These are phyloP conservation scores for Potorous gilbertii DNA, from an alignment of 2,797 vertebrate species.

Conservation along the genomic window DNA sequence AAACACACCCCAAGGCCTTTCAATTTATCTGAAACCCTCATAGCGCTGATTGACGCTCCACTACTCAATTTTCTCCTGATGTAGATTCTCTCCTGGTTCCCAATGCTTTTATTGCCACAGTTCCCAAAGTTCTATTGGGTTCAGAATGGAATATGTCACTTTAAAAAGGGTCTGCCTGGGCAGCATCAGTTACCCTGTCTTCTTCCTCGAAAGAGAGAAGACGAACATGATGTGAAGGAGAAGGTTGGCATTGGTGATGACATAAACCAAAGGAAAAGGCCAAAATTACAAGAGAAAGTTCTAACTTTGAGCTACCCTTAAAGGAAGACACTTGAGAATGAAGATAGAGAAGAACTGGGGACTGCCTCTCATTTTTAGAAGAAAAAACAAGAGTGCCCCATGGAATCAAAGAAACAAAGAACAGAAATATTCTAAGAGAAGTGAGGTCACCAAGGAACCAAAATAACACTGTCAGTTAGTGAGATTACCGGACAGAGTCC, in stretches of 20 bases:
- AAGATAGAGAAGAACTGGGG: constrained; percentile 51
- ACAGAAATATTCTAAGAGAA: constrained; percentile 42
- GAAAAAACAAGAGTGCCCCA: constrained; percentile 8
- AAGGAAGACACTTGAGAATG: constrained; percentile 34
- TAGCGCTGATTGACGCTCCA: neutral
- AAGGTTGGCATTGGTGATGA: neutral
- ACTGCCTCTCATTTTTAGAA: constrained; percentile 46
- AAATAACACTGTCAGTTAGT: constrained; percentile 74
- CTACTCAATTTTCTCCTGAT: neutral
- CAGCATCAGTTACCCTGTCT: neutral
- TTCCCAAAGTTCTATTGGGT: neutral
- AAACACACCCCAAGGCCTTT: neutral
- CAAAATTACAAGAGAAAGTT: constrained; percentile 23
- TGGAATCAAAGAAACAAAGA: neutral
- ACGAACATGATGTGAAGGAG: neutral
- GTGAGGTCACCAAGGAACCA: constrained; percentile 67
- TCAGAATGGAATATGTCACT: neutral
- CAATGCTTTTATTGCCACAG: neutral
- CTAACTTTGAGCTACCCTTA: constrained; percentile 44
- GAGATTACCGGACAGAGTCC: constrained; percentile 79
- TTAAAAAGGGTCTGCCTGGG: neutral
- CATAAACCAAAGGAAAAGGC: neutral
- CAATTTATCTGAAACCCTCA: neutral
- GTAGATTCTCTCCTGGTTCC: neutral
- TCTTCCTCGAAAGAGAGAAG: neutral